phyloP scores from a whole-genome alignment of 2,797 vertebrate genomes.

The Xenopus petersii region DNA sequence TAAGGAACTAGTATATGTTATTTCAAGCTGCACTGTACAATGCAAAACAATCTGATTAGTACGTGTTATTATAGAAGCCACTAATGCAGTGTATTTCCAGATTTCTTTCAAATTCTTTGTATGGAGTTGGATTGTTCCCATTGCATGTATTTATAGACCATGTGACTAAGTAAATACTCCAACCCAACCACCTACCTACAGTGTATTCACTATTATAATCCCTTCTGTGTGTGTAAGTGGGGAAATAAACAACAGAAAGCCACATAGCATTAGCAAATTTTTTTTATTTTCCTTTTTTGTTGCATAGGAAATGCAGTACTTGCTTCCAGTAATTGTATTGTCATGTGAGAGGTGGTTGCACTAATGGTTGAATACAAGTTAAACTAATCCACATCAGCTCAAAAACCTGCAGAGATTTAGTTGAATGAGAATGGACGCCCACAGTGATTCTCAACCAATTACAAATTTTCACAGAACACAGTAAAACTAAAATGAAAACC shows the following conservation, averaged over 20 bases:
- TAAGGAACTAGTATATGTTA: too few species aligned
- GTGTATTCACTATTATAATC: too few species aligned
- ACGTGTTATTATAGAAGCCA: too few species aligned
- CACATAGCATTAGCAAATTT: conserved; percentile 84
- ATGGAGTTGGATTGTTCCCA: too few species aligned
- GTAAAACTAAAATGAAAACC: conserved; percentile 76
- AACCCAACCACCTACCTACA: too few species aligned
- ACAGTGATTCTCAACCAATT: conserved; percentile 84
- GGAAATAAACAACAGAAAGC: conserved; percentile 54
- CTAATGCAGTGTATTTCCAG: too few species aligned
- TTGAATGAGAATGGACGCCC: conserved; percentile 80
- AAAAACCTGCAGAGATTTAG: conserved; percentile 82
- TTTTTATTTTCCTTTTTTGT: conserved; percentile 89
- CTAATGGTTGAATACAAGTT: conserved; percentile 86
- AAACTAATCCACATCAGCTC: conserved; percentile 85
- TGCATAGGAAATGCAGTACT: conserved; percentile 99
- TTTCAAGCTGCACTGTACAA: too few species aligned
- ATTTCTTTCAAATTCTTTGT: too few species aligned
- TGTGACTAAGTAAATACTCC: too few species aligned
- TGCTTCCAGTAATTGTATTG: conserved; percentile 96
- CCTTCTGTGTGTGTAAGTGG: background rate
- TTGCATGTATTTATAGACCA: too few species aligned
- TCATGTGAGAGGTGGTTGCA: conserved; percentile 88
- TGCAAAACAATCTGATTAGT: too few species aligned
- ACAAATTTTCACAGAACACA: conserved; percentile 83